Evolutionary conservation across 2,797 vertebrate genomes (phyloP).

Genomic region (Merluccius polli): DNA sequence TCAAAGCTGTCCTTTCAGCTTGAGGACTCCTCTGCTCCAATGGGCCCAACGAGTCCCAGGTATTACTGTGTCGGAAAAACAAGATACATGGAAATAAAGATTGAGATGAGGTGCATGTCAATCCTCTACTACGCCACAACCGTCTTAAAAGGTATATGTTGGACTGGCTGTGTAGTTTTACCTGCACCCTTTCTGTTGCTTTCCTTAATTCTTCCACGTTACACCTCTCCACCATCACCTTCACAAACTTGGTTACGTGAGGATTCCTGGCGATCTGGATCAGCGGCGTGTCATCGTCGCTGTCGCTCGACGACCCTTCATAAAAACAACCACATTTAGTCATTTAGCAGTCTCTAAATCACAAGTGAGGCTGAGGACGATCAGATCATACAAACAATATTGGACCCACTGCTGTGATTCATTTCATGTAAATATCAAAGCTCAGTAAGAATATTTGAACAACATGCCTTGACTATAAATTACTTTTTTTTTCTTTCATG

Average conservation of each 20-base stretch:
- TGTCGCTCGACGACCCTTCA: slow-evolving; percentile 29
- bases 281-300: slow-evolving; percentile 42
- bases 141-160: not conserved
- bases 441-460: too few species aligned
- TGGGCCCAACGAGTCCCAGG: not conserved
- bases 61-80: not conserved
- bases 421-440: too few species aligned
- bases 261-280: slow-evolving; percentile 34
- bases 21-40: not conserved
- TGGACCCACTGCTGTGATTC: too few species aligned
- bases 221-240: slow-evolving; percentile 56
- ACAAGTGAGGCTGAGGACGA: too few species aligned
- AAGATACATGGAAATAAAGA: not conserved
- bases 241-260: slow-evolving; percentile 55
- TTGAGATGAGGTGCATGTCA: not conserved
- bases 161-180: slow-evolving; percentile 8
- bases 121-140: not conserved
- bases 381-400: too few species aligned
- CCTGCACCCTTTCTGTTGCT: not conserved
- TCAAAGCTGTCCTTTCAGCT: too few species aligned
- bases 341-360: not conserved
- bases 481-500: too few species aligned
- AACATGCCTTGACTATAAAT: too few species aligned
- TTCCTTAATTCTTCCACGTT: slow-evolving; percentile 22
- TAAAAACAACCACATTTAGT: not conserved